These are phyloP conservation scores for Drosophila atroscutellata DNA, from an alignment of 2,888 invertebrate genomes.

Conservation along the genomic window DNA sequence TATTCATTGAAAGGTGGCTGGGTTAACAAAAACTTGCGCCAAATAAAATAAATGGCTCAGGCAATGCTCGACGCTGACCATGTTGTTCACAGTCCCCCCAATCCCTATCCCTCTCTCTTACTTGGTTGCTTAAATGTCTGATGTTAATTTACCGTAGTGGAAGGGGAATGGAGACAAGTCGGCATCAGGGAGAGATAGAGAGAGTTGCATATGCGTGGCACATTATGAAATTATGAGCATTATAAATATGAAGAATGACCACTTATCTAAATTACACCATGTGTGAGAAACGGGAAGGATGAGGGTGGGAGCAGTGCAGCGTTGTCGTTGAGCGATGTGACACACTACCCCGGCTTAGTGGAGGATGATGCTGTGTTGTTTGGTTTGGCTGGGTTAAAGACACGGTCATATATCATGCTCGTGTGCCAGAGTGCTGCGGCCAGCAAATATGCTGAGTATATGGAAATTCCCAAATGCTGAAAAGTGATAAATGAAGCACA, in stretches of 20 bases:
- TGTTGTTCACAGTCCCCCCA: slow-evolving; percentile 61
- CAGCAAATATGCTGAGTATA: slow-evolving; percentile 80
- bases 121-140: slow-evolving; percentile 50
- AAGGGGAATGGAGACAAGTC: background rate
- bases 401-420: slow-evolving; percentile 68
- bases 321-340: slow-evolving; percentile 64
- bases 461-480: slow-evolving; percentile 62
- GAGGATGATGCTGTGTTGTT: slow-evolving; percentile 33
- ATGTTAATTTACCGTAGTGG: slow-evolving; percentile 59
- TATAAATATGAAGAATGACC: slow-evolving; percentile 85
- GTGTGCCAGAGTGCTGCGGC: slow-evolving; percentile 26
- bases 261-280: slow-evolving; percentile 85
- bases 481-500: slow-evolving; percentile 79
- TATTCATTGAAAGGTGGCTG: slow-evolving; percentile 59
- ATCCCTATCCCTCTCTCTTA: background rate
- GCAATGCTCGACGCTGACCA: slow-evolving; percentile 75
- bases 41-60: slow-evolving; percentile 68
- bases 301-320: slow-evolving; percentile 10
- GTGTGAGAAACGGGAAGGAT: slow-evolving; percentile 43
- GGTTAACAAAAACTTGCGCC: slow-evolving; percentile 58
- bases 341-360: slow-evolving; percentile 46
- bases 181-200: slow-evolving; percentile 4
- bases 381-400: slow-evolving; percentile 71
- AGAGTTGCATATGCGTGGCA: slow-evolving; percentile 73
- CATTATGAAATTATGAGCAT: slow-evolving; percentile 83